Conservation (phyloP, 2,797 vertebrate species). For the Lagorchestes hirsutus region DNA sequence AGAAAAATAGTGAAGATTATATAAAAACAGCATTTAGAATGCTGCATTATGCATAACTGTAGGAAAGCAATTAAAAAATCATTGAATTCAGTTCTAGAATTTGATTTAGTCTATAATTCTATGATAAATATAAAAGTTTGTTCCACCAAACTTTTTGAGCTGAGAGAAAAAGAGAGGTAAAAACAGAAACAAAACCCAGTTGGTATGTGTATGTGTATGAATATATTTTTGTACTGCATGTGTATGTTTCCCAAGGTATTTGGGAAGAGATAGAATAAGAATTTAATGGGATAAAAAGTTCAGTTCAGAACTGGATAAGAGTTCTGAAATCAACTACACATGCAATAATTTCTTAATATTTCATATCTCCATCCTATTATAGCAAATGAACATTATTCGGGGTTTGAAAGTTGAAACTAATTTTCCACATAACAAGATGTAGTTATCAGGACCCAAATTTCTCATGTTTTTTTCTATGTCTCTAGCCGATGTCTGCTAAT, state of each 20-base stretch:
- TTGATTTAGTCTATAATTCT: background rate
- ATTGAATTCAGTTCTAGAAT: background rate
- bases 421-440: slow-evolving; percentile 69
- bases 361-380: background rate
- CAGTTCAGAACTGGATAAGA: background rate
- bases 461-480: slow-evolving; percentile 65
- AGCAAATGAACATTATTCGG: background rate
- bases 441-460: slow-evolving; percentile 43
- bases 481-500: slow-evolving; percentile 62
- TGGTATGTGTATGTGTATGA: background rate
- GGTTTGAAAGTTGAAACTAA: slow-evolving; percentile 67
- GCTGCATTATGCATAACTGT: background rate
- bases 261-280: background rate
- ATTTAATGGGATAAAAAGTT: background rate
- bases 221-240: background rate
- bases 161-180: background rate
- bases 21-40: background rate
- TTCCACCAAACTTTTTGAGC: background rate
- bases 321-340: background rate
- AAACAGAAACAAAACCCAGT: background rate
- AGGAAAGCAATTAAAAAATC: background rate
- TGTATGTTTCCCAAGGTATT: background rate
- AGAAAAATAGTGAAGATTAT: slow-evolving; percentile 1
- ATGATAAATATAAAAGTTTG: background rate
- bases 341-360: background rate